Base-by-base conservation (phyloP, 2,888 invertebrate species). In the Zaprionus lineosus region DNA sequence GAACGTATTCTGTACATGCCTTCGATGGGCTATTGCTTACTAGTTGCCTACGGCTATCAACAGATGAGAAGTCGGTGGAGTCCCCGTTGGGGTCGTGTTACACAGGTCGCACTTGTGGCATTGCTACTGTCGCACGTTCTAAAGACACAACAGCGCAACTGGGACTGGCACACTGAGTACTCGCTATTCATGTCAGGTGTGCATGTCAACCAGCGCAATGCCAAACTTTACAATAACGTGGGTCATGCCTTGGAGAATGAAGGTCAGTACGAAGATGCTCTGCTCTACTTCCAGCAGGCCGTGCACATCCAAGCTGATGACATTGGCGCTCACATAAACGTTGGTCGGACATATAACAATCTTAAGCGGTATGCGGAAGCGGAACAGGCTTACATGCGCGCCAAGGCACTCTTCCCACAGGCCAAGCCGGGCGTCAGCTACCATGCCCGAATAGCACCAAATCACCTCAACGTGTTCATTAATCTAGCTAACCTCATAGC, bases 301-400 rank as follows among this genome's bases (percentile, higher is more conserved):
- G 97, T 97, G 14, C 93, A 93, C 86, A 97, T 98, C 5, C 98
- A 98, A 90, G 95, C 95, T 8, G 98, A 98, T 88, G 98, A 98
- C 64, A 97, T 98, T 37, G 98, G 98, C 0, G 98, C 98, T 3
- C 97, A 98, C 89, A 98, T 98, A 78, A 98, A 98, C 91, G 98
- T 98, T 2, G 98, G 98, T 8, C 92, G 98, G 65, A 98, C 98
- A 0, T 97, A 95, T 90, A 98, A 97, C 90, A 96, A 97, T 88
- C 91, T 98, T 64, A 96, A 97, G 89, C 93, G 93, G 92, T 95
- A 94, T 88, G 93, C 93, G 78, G 96, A 97, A 89, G 98, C 98
- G 0, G 98, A 98, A 91, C 94, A 95, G 73, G 97, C 98, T 0
- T 98, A 98, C 89, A 92, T 96, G 43, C 94, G 93, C 90, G 97